Evolutionary conservation across 1,140 invertebrate genomes (phyloP).

Genomic region (Probaryconus sp.): DNA sequence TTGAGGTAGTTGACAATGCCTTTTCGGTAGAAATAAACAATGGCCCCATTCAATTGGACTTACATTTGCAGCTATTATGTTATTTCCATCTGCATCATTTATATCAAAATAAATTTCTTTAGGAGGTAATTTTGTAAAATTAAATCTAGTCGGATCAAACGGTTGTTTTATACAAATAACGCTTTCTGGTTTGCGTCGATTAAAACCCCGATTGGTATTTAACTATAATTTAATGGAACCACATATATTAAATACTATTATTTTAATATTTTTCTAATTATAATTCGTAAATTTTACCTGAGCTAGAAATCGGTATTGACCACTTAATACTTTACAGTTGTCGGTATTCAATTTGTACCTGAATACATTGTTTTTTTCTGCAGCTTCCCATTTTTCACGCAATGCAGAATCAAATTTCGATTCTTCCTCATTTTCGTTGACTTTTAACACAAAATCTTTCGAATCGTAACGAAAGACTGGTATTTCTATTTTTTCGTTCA

Average conservation of each 20-base stretch:
- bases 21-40: conserved; percentile 82
- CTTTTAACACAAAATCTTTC: conserved; percentile 42
- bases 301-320: conserved; percentile 71
- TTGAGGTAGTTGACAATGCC: conserved; percentile 81
- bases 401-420: conserved; percentile 68
- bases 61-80: conserved; percentile 82
- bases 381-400: conserved; percentile 66
- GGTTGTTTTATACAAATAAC: conserved; percentile 80
- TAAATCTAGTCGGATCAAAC: conserved; percentile 82
- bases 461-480: conserved; percentile 23
- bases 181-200: conserved; percentile 81
- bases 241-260: conserved; percentile 18
- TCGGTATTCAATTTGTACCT: conserved; percentile 69
- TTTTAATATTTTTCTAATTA: conserved; percentile 14
- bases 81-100: conserved; percentile 63
- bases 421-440: conserved; percentile 51
- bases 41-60: conserved; percentile 85
- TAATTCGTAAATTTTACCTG: conserved; percentile 71
- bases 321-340: conserved; percentile 70
- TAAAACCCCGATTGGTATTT: conserved; percentile 81
- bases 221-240: conserved; percentile 80
- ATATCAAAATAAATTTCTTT: conserved; percentile 81
- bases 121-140: conserved; percentile 82
- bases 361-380: conserved; percentile 64
- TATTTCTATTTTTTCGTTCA: background rate